Evolutionary conservation across 2,797 vertebrate species (phyloP), one percentile per base, ranked within the genome.

Genomic region (Alexandromys oeconomus): DNA sequence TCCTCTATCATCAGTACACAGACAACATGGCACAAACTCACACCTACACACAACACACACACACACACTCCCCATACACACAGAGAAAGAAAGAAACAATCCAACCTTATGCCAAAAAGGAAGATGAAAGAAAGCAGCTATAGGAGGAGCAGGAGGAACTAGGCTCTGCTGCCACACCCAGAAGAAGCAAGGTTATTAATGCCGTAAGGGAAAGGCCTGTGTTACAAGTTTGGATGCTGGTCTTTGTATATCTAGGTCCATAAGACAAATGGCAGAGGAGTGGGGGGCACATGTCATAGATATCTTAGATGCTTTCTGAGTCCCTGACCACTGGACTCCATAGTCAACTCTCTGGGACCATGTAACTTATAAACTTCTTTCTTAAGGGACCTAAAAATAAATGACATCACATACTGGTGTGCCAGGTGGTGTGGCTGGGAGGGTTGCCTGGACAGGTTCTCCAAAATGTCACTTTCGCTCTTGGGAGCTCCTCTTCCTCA

Each of bases 371-470:
- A 65, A 96, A 86, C 51, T 91, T 93, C 81, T 31, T 57, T 77
- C 63, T 73, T 82, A 82, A 81, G 57, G 34, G 29, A 78, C 13
- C 82, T 95, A 96, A 97, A 96, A 97, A 89, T 92, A 97, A 91
- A 80, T 40, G 65, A 80, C 37, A 87, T 78, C 89, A 81, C 61
- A 59, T 19, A 37, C 54, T 71, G 46, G n/a, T 13, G 1, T 54
- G 40, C 69, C 81, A 82, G 82, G 67, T 31, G 29, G 29, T 59
- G 14, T 89, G 82, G 81, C 74, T 79, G 59, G 78, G 92, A 92
- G 46, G 25, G 12, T 43, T 71, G 34, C 63, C 94, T 86, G 17
- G 29, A 94, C 95, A 57, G 21, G 54, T 87, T 86, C 81, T 88
- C 8, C 25, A 40, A 61, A 34, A 81, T 57, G 27, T 94, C 89